Conservation (phyloP, 2,888 invertebrate species). For the Protonemura montana region DNA sequence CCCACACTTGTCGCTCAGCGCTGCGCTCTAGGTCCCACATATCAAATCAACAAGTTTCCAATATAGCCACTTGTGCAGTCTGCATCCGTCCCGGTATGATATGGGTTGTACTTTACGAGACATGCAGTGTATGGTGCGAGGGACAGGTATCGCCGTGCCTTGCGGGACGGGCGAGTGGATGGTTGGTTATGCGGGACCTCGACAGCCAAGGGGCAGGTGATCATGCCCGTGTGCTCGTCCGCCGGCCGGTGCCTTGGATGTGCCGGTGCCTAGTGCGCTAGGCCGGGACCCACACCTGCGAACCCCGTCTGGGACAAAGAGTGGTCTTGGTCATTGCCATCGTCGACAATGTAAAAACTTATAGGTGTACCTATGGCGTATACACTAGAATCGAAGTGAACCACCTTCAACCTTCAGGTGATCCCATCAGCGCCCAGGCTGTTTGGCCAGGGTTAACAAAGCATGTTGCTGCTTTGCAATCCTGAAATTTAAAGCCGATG, state of each 20-base stretch:
- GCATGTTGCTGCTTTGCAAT: not conserved
- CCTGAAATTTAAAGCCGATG: not conserved
- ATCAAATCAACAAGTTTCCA: no score
- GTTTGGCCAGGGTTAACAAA: not conserved
- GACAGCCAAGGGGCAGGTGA: not conserved
- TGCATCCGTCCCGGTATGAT: no score
- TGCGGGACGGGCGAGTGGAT: not conserved
- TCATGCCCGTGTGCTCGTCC: not conserved
- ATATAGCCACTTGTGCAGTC: no score
- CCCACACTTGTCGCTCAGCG: no score
- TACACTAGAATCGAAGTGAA: constrained; percentile 34
- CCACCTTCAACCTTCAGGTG: constrained; percentile 38
- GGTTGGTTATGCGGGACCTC: not conserved
- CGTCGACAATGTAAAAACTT: constrained; percentile 18
- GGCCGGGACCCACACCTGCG: constrained; percentile 38
- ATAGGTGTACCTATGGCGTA: not conserved
- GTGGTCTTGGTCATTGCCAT: constrained; percentile 37
- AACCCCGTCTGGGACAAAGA: constrained; percentile 17
- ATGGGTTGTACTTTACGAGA: not conserved
- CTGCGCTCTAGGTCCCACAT: no score
- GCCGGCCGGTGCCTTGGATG: not conserved
- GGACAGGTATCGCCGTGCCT: not conserved
- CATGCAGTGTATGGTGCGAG: not conserved
- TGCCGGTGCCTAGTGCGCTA: not conserved
- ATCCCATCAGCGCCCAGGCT: constrained; percentile 15